phyloP scores from a whole-genome alignment of 2,113 vertebrate species.

The Chaenogobius annularis region DNA sequence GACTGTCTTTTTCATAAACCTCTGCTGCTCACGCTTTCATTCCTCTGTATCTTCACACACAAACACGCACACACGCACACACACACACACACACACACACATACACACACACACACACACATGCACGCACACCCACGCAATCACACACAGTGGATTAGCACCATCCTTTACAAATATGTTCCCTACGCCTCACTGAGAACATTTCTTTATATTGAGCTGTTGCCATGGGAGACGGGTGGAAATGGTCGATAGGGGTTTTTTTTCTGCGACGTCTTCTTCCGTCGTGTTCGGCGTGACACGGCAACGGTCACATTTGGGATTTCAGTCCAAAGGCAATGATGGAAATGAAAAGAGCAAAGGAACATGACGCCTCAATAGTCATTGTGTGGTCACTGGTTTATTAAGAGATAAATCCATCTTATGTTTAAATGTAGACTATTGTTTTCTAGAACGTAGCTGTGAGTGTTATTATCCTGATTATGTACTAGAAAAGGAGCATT shows the following conservation, averaged over 20 bases:
- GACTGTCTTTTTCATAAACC: conserved; percentile 5
- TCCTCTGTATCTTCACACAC: no score
- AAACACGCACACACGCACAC: no score
- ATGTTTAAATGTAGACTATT: neutral
- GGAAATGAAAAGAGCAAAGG: conserved; percentile 13
- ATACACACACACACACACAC: no score
- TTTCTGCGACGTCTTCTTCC: conserved; percentile 3
- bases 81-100: no score
- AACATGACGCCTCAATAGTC: neutral
- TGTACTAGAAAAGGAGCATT: neutral
- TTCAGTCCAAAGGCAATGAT: neutral
- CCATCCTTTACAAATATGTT: neutral
- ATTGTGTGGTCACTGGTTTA: no score
- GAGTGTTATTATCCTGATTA: neutral
- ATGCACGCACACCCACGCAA: neutral
- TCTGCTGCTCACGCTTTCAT: no score
- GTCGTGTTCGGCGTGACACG: conserved; percentile 22
- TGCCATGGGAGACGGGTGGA: conserved; percentile 27
- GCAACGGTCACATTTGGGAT: conserved; percentile 32
- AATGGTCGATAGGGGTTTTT: neutral
- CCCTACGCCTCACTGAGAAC: conserved; percentile 15
- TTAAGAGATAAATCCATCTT: neutral
- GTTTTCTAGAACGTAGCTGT: no score
- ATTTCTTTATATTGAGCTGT: conserved; percentile 15
- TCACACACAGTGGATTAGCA: conserved; percentile 5